A percentile compares a stretch with the other conserved stretches of the same genome.
These are phyloP conservation scores for Ptychoptera albimana DNA, from an alignment of 2,888 invertebrate genomes.

Conservation along the genomic window DNA sequence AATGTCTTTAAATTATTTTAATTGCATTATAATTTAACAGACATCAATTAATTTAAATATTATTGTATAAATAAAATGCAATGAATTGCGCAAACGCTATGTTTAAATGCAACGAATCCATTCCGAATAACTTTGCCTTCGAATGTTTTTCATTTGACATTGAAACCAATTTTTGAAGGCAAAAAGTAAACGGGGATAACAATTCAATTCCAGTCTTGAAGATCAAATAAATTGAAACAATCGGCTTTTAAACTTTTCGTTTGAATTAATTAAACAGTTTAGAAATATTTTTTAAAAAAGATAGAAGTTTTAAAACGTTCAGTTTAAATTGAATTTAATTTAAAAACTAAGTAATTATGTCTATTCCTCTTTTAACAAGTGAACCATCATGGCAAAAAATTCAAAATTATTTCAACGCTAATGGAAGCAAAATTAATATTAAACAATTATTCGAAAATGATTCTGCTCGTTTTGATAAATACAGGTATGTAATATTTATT, in stretches of 20 bases:
- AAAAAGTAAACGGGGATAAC: no score
- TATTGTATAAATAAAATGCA: background rate
- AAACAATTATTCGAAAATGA: conserved; percentile 68
- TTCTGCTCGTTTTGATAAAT: conserved; percentile 69
- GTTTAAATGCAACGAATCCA: no score
- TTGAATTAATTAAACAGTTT: background rate
- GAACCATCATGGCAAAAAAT: conserved; percentile 63
- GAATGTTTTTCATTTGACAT: conserved; percentile 32
- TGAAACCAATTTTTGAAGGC: conserved; percentile 15
- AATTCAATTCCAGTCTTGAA: no score
- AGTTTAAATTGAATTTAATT: background rate
- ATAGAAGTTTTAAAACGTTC: background rate
- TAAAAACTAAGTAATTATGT: conserved; percentile 26
- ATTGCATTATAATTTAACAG: no score
- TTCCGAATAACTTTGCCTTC: no score
- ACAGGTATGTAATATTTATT: conserved; percentile 45
- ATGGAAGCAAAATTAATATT: conserved; percentile 64
- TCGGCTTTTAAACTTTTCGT: no score
- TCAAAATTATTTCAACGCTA: conserved; percentile 52
- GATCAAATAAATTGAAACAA: no score
- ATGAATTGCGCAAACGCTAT: background rate
- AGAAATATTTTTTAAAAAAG: background rate
- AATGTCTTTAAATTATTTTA: no score
- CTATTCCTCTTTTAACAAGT: conserved; percentile 35
- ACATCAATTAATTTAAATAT: background rate